Evolutionary conservation across 2,888 invertebrate species (phyloP), one percentile per base, ranked within the genome.

Genomic region (Uloborus plumipes): DNA sequence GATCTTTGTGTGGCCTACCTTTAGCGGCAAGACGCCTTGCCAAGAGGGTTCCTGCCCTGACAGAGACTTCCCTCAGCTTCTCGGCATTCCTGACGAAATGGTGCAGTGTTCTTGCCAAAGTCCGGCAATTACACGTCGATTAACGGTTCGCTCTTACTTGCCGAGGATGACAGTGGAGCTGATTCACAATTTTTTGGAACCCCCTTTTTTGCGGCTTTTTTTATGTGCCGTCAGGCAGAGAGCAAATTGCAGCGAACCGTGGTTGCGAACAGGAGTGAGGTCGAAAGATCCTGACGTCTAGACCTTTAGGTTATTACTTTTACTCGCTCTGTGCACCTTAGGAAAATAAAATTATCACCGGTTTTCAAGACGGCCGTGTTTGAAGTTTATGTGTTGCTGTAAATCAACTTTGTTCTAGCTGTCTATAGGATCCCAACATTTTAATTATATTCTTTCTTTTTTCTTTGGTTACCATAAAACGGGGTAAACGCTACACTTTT

Each of bases 51-150:
- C 39, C 64, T 16, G 13, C 3, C 31, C 39, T 61, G 53, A 77
- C 70, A 79, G 72, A 79, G 72, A 14, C 51, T 39, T 47, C 62
- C 55, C 53, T 70, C 58, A 62, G 13, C 14, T n/a, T 18, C 22
- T 47, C 18, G 3, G 26, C 65, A 79, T 66, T 79, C 66, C 72
- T 22, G 15, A 47, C 55, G 58, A 71, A 78, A 78, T 78, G 53
- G 64, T 31, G 59, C 65, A 26, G 59, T 58, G 39, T 65, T 79
- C 66, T 50, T 77, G 53, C 66, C 67, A 62, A 55, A 55, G 79
- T 80, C 79, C 79, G 61, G 73, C 79, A 80, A 73, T 80, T 80
- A 80, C 66, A 69, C 79, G 79, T 80, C 79, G 79, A 79, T 80
- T 80, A 80, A 72, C 73, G 79, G 73, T 69, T 80, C 79, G 39